Percentiles rank a stretch among this genome's conserved stretches.
Evolutionary conservation across 2,888 invertebrate species (phyloP).

Genomic region (Acleris literana): DNA sequence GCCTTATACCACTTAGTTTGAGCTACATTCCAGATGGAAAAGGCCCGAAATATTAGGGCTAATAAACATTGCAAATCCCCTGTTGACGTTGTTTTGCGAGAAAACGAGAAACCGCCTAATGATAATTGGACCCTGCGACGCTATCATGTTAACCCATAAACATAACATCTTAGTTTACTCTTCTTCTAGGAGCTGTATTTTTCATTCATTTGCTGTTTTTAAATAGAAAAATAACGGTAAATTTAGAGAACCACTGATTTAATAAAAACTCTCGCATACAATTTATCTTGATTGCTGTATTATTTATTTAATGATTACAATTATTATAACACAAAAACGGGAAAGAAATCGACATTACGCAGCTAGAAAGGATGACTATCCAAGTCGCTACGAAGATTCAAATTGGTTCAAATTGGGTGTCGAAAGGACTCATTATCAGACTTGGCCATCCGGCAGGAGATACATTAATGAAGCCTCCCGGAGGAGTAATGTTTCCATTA

Average conservation of each 20-base stretch:
- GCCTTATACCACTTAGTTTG: not conserved
- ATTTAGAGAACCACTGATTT: too few species aligned
- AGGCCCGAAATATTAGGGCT: slow-evolving; percentile 13
- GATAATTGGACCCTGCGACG: slow-evolving; percentile 20
- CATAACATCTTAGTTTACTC: too few species aligned
- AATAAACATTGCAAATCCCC: slow-evolving; percentile 21
- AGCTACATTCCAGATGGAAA: not conserved
- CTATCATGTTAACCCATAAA: slow-evolving; percentile 6
- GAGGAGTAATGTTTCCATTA: slow-evolving; percentile 48
- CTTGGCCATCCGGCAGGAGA: slow-evolving; percentile 46
- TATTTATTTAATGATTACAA: too few species aligned
- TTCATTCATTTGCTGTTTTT: too few species aligned
- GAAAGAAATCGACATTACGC: too few species aligned
- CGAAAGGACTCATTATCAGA: slow-evolving; percentile 43
- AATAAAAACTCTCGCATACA: too few species aligned
- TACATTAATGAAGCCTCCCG: slow-evolving; percentile 49
- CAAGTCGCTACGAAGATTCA: slow-evolving; percentile 18
- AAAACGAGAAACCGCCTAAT: slow-evolving; percentile 24
- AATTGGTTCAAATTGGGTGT: slow-evolving; percentile 30
- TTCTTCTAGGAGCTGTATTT: too few species aligned
- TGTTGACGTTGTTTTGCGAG: slow-evolving; percentile 1
- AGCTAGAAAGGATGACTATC: not conserved
- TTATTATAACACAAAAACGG: too few species aligned
- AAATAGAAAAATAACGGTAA: too few species aligned
- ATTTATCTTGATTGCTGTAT: too few species aligned